Evolutionary conservation across 2,888 invertebrate species (phyloP).

Genomic region (Blastobasis lacticolella): DNA sequence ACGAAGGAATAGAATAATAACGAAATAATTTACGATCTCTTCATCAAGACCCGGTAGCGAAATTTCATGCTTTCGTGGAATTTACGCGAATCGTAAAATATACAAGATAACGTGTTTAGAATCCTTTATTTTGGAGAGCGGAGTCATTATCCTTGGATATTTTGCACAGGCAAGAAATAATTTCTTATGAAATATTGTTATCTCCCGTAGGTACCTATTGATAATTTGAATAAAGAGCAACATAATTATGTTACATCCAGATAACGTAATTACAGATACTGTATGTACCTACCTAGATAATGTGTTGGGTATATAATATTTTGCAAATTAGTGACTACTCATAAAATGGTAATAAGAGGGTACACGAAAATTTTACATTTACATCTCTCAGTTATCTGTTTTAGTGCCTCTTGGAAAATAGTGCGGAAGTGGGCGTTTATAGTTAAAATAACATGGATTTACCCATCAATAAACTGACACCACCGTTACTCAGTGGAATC

Average conservation of each 20-base stretch:
- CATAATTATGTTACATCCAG: no score
- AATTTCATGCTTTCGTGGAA: conserved; percentile 29
- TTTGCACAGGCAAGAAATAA: not conserved
- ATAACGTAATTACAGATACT: no score
- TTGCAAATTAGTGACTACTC: no score
- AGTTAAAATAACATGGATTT: not conserved
- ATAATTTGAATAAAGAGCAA: no score
- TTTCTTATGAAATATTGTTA: not conserved
- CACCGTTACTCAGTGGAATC: conserved; percentile 6
- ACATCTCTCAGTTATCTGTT: no score
- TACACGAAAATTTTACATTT: no score
- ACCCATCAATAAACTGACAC: not conserved
- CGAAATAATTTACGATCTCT: conserved; percentile 15
- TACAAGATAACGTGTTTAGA: conserved; percentile 24
- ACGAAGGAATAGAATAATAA: no score
- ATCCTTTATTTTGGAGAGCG: conserved; percentile 23
- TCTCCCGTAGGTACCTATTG: no score
- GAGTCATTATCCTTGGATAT: conserved; percentile 18
- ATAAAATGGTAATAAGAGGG: no score
- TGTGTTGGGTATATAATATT: no score
- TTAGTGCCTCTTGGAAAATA: not conserved
- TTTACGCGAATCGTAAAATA: conserved; percentile 33
- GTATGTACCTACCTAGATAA: no score
- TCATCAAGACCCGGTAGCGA: conserved; percentile 30
- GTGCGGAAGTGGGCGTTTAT: conserved; percentile 1